Base-by-base conservation (phyloP, 2,113 vertebrate species). In the Hiodon alosoides region DNA sequence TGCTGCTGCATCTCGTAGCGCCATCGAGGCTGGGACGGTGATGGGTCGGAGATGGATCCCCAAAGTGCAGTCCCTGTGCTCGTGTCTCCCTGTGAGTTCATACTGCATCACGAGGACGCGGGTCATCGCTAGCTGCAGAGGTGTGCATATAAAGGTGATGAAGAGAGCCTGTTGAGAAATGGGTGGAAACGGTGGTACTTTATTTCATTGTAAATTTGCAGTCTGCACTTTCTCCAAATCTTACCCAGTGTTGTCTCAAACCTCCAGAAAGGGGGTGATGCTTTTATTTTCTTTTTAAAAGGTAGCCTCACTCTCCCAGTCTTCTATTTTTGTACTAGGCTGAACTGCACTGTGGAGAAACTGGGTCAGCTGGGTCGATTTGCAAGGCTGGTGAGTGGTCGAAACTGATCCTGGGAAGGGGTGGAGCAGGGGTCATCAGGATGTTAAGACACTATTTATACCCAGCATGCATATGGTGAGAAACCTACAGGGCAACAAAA, bases 1-100 rank as follows among this genome's bases (percentile, higher is more conserved):
- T 98, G 97, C 88, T 98, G 97, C 89, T 94, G 95, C 48, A 90
- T 98, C 82, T 97, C 95, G 48, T 98, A 96, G 86, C 81, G 31
- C 1, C 31, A 2, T 0, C 31, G 13, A 3, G 74, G 0, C 5
- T 2, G 13, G 5, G 50, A 2, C 31, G 8, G 0, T 7, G 59
- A 76, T 68, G 73, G 0, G 64, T 13, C 9, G 55, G 59, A 14
- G 3, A 54, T 10, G 16, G 52, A 72, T 66, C n/a, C 10, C 14
- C 46, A 11, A 4, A 7, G 62, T n/a, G n/a, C n/a, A 31, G 69
- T 14, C 52, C 50, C 16, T 47, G 5, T 50, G 3, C 50, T 8
- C 7, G 59, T 4, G 4, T 48, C 4, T 11, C 50, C 71, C 71
- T 48, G 0, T 10, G 59, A 13, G 7, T 60, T 13, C 2, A 7